Evolutionary conservation across 2,797 vertebrate species (phyloP).

Genomic region (Hafferia zeledoni): DNA sequence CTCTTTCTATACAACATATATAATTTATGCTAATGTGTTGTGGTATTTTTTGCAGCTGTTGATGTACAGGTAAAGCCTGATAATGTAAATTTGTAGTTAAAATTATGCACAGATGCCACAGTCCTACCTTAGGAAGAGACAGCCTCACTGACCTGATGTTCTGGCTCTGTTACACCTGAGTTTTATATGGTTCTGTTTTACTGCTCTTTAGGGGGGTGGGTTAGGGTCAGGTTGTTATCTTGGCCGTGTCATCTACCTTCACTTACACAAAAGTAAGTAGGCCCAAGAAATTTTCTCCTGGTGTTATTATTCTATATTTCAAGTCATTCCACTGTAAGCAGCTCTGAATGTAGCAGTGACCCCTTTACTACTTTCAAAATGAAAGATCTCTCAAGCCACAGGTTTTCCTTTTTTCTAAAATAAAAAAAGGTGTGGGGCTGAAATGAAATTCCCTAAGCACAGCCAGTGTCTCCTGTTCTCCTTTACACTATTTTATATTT

Average conservation of each 20-base stretch:
- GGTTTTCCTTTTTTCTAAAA: neutral
- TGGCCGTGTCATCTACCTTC: neutral
- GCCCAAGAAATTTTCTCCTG: neutral
- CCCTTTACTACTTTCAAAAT: conserved; percentile 60
- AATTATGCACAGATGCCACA: neutral
- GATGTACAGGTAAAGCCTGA: neutral
- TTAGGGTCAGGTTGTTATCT: conserved; percentile 24
- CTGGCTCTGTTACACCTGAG: neutral
- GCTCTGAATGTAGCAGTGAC: conserved; percentile 10
- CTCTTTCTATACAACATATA: neutral
- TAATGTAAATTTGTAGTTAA: neutral
- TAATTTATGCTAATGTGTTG: neutral
- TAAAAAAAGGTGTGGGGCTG: neutral
- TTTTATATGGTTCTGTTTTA: neutral
- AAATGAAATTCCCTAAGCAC: conserved; percentile 55
- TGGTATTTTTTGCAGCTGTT: neutral
- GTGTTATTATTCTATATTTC: conserved; percentile 20
- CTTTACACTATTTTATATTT: conserved; percentile 43
- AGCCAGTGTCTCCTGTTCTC: neutral
- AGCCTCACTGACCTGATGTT: neutral
- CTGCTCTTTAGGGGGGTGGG: neutral
- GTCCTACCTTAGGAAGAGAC: neutral
- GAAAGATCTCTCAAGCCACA: conserved; percentile 32
- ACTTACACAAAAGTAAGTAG: neutral
- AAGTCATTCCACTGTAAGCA: conserved; percentile 29